Evolutionary conservation across 2,888 invertebrate genomes (phyloP), one percentile per base, ranked within the genome.

Genomic region (Macaria notata): DNA sequence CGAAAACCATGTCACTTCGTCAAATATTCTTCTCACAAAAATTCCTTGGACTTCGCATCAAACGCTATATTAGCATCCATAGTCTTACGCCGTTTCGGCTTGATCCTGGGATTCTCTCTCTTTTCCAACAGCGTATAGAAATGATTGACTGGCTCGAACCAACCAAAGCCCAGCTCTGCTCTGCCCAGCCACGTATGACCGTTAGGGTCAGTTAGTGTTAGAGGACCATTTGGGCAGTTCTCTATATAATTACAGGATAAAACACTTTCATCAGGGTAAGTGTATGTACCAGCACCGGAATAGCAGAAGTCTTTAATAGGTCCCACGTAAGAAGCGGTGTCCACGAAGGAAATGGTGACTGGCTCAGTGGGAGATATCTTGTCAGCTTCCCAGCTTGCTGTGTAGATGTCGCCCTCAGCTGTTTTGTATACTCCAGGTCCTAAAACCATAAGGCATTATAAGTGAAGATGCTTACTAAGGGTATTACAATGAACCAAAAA

Each of bases 391-490:
- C 94, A 94, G 3, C 66, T 66, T 4, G 93, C 94, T 31, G 78
- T 69, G 71, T 94, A 94, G 0, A 69, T 69, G 65, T 94, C 93
- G 0, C 93, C 93, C 68, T 94, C 93, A 4, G 89, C 89, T 0
- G 94, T 94, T 3, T 70, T 86, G 66, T 94, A 94, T 8, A 79
- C 76, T 6, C 94, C 94, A 0, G 66, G 73, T 3, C 92, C 93
- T 92, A 53, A 31, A 52, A 53, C 44, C 56, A 52, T 59, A 4
- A 59, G 30, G 30, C n/a, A 29, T 3, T 29, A 19, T 38, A 3
- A 8, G 6, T 38, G 8, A 38, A 38, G 8, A 7, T 7, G 38
- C 38, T 38, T 38, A 7, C 3, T 3, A 38, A 38, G 19, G 19
- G 19, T n/a, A n/a, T n/a, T n/a, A n/a, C n/a, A n/a, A n/a, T n/a